Evolutionary conservation across 2,888 invertebrate genomes (phyloP), one percentile per base, ranked within the genome.

Genomic region (Baronia brevicornis): DNA sequence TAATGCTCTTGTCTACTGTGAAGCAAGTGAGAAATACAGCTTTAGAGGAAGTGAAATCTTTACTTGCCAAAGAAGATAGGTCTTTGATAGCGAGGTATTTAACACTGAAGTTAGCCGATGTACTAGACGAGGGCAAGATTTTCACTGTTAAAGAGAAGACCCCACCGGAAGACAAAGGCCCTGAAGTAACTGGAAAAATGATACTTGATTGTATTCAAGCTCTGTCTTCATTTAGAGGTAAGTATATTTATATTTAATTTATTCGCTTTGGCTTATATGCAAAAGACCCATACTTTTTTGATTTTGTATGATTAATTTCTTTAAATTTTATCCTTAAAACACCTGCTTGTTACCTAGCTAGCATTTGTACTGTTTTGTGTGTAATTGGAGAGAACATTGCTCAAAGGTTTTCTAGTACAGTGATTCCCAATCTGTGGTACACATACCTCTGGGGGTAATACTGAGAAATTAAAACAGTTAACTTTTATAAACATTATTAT

Each of bases 1-100:
- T 88, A 42, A 90, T 91, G 31, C 73, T 92, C 11, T 88, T 90
- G 5, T 88, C 89, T 2, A 86, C 89, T 1, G 86, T 88, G 21
- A 87, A 87, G 34, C 56, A 80, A 18, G 88, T 91, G 0, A 84
- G 95, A 22, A 77, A 79, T 22, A 87, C 87, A 28, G 91, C 92
- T 30, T 68, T 88, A 17, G 65, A 77, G 0, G 77, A 90, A 30
- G 80, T 91, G 0, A 88, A 87, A 44, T 74, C 85, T 23, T 82
- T 95, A 24, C 78, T 91, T 1, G 84, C 78, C 4, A 78, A 87
- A 7, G 67, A 86, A 14, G 87, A 87, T 12, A 89, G 90, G 7
- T 87, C 90, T 3, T 64, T 77, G 21, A 77, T 91, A 25, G 89
- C 91, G 0, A 85, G 88, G 51, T 68, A 87, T 23, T 73, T 95